Evolutionary conservation across 2,113 vertebrate species (phyloP), one percentile per base, ranked within the genome.

Genomic region (Geococcyx californianus): DNA sequence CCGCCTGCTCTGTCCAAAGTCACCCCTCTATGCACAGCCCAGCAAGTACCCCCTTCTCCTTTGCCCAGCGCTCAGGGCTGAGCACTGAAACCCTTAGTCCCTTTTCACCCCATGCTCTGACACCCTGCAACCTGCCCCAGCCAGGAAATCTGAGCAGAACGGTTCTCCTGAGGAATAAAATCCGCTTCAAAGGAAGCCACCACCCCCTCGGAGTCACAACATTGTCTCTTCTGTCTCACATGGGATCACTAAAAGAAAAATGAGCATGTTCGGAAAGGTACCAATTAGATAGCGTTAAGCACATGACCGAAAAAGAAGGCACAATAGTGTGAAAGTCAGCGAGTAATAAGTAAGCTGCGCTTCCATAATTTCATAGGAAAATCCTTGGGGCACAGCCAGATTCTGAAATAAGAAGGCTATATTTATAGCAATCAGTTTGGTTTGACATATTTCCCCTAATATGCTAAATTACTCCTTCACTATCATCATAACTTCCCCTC

Each of bases 371-470:
- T 94, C 94, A 82, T 72, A 49, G 95, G 93, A 96, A 93, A 95
- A 94, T 94, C 95, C 96, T 96, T 96, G 95, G 94, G 93, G 95
- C 96, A 90, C 86, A 89, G 96, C 94, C 96, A 97, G 96, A 89
- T 92, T 92, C 90, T 93, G 83, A 87, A 92, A 94, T 84, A 95
- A 92, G 88, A 92, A 87, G 90, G 77, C 92, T 97, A 90, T 96
- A 95, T 95, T 97, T 96, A 96, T 96, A 96, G 93, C 92, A 96
- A 96, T 96, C 96, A 93, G 93, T 74, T 95, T 79, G 95, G 96
- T 96, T 97, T 97, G 96, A 97, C 96, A 95, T 96, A 95, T 97
- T 97, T 96, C 92, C 96, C 96, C 93, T 96, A 96, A 96, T 95
- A 96, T 87, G 90, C 90, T 95, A 96, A 96, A 96, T 96, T 96